Evolutionary conservation across 2,888 invertebrate species (phyloP), one percentile per base, ranked within the genome.

Genomic region (Chymomyza procnemis): DNA sequence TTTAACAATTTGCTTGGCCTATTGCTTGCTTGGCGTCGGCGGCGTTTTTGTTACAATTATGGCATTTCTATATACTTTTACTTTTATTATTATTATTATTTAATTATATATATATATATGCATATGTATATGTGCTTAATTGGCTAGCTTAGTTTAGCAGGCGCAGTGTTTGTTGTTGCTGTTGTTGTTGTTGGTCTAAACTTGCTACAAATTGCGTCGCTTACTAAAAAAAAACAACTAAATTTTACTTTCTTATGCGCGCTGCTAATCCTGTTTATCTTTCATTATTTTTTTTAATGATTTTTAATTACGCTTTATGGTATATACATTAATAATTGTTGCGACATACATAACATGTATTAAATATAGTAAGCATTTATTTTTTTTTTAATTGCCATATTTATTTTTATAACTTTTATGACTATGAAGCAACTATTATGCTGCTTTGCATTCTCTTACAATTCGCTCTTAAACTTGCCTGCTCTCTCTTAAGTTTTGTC

Each of bases 201-300:
- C 75, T 78, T 71, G 74, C 77, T 66, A 64, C 70, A 74, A 64
- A 60, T n/a, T 76, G 69, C 64, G 72, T 75, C 66, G 72, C 34
- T 63, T 57, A 26, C 72, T 69, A 66, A 67, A 65, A n/a, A n/a
- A n/a, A n/a, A n/a, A n/a, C n/a, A n/a, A 66, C 75, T 76, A 69
- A 64, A n/a, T n/a, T 66, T 65, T 71, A 71, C 6, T n/a, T 6
- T 50, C 6, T 48, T 16, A 48, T 61, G 26, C 26, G 4, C 26
- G 26, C 26, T 26, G 26, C 26, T 26, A 26, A 26, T 26, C 26
- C 4, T 65, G 55, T 47, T 61, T 64, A 19, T 19, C 9, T 14
- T 19, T 69, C 26, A 26, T 16, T 34, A 54, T 41, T 22, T 8
- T 52, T 57, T 21, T 34, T 65, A 34, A 55, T 1, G 12, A 12